Evolutionary conservation across 2,797 vertebrate species (phyloP), one percentile per base, ranked within the genome.

Genomic region (Anas bernieri): DNA sequence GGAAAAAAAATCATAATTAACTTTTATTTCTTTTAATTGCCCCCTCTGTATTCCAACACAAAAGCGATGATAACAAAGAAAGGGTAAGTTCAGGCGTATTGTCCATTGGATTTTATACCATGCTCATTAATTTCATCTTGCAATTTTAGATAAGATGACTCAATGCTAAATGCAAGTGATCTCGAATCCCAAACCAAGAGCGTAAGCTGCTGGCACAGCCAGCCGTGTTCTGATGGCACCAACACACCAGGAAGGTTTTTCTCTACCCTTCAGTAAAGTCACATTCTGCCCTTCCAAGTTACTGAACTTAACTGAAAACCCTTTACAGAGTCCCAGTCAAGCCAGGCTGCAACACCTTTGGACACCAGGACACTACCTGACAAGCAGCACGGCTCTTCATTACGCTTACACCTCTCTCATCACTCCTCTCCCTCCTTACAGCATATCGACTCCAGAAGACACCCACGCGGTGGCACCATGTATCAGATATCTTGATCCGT

Each of bases 1-100:
- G 39, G 81, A 78, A 90, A 87, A 87, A 61, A 56, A 72, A 33
- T 62, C 41, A 41, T 74, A 86, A 93, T 82, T 96, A 88, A 74
- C 26, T 86, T 94, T 58, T 41, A 58, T 72, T 84, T 84, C 50
- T 88, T 62, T 22, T 80, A 86, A 92, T 59, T 87, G 73, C 6
- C 28, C 10, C 31, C n/a, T 45, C 58, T 69, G 30, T 72, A 76
- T 50, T 76, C 56, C 25, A 63, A 76, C 48, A 76, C 21, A 2
- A 13, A 90, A 88, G 12, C 39, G 56, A 78, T 41, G 35, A 33
- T 83, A 79, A 86, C 46, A 61, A 90, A 87, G 37, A 80, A 93
- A 84, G 30, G 21, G n/a, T 59, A 64, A 56, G 13, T 80, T 82
- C 43, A 67, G 52, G 23, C 21, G 18, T 90, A 33, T 59, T 83